phyloP scores from a whole-genome alignment of 2,797 vertebrate species.

The Alosa sapidissima region DNA sequence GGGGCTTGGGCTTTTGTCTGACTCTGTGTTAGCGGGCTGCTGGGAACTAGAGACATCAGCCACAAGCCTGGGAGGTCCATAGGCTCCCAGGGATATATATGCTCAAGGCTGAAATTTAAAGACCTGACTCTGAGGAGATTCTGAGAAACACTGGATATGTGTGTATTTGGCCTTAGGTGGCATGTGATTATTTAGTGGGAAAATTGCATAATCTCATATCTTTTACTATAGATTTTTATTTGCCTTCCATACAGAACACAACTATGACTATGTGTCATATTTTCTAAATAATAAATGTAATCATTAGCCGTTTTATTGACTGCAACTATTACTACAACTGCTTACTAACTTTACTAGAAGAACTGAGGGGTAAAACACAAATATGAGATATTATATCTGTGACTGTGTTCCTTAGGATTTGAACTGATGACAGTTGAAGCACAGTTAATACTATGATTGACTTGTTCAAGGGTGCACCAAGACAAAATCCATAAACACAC shows the following conservation, averaged over 20 bases:
- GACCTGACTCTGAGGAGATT: not conserved
- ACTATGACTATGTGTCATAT: not conserved
- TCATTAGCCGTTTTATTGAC: not conserved
- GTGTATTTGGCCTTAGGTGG: not conserved
- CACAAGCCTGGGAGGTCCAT: not conserved
- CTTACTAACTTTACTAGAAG: not conserved
- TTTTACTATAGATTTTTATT: not conserved
- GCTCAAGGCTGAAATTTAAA: not conserved
- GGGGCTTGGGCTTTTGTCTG: conserved; percentile 66
- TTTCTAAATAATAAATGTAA: not conserved
- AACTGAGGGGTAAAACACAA: not conserved
- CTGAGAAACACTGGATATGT: not conserved
- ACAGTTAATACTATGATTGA: not conserved
- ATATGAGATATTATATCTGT: not conserved
- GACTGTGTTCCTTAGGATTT: not conserved
- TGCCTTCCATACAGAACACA: not conserved
- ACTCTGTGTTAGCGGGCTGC: conserved; percentile 62
- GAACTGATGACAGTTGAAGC: not conserved
- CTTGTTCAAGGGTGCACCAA: not conserved
- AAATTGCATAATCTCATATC: not conserved
- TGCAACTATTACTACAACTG: not conserved
- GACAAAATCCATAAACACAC: not conserved
- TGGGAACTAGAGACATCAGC: not conserved
- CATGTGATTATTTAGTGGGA: not conserved
- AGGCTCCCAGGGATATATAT: not conserved